These are phyloP conservation scores for Bembecia ichneumoniformis DNA, from an alignment of 2,888 invertebrate species.

Conservation along the genomic window DNA sequence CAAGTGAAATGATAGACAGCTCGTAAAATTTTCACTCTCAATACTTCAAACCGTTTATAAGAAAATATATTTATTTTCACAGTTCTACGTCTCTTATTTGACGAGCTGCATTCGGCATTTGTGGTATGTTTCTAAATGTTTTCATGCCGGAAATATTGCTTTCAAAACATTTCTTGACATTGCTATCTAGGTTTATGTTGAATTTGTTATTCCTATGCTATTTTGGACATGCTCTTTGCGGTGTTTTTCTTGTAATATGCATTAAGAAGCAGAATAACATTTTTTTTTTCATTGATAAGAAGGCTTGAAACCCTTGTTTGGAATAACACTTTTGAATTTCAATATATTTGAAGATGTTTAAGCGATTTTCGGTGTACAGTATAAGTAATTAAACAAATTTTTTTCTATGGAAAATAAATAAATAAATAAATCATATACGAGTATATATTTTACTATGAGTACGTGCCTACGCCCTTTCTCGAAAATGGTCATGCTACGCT, in stretches of 20 bases:
- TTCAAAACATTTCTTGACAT: slow-evolving; percentile 1
- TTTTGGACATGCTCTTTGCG: not conserved
- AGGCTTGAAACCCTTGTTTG: not conserved
- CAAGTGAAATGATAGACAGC: not conserved
- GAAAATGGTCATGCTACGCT: no score
- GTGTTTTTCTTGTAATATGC: not conserved
- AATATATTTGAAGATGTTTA: not conserved
- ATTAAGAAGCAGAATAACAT: not conserved
- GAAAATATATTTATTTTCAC: not conserved
- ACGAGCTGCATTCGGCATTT: not conserved
- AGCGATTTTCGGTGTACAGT: no score
- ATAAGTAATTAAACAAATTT: no score
- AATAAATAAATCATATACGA: no score
- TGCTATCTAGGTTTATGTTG: not conserved
- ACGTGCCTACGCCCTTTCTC: no score
- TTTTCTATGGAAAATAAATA: no score
- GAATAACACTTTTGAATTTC: not conserved
- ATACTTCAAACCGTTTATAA: not conserved
- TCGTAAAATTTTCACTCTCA: not conserved
- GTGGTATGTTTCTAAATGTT: not conserved
- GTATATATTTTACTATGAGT: no score
- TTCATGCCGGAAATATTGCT: not conserved
- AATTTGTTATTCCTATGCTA: slow-evolving; percentile 2
- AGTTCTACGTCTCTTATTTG: not conserved
- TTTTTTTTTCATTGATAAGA: not conserved